Base-by-base conservation (phyloP, 2,888 invertebrate species). In the Opisthograptis luteolata region DNA sequence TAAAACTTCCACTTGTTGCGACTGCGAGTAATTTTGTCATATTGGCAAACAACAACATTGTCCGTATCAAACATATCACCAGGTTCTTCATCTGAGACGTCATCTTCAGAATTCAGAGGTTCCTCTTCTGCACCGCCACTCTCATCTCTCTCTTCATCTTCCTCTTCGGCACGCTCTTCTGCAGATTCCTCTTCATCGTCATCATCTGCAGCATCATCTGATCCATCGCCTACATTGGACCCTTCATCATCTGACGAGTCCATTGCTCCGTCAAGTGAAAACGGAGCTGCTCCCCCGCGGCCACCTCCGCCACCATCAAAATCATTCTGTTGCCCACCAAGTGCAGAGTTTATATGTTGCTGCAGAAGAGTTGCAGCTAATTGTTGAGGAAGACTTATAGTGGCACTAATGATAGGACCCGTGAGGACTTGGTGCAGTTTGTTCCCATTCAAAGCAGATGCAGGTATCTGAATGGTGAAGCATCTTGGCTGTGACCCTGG, bases 1-100 rank as follows among this genome's bases (percentile, higher is more conserved):
- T 98, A 97, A 85, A 99, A 99, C 92, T 99, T 99, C 99, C 99
- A 99, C 87, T 98, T 98, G 87, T 98, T 99, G 73, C 99, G 95
- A 82, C 97, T 98, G 81, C 99, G 94, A 60, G 98, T 98, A 55
- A 99, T 98, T 96, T 99, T 99, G 90, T 99, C 99, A 90, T 99
- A 99, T 87, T 99, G 99, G 84, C 99, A 99, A 51, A 99, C 99
- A 55, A 99, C 98, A 48, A 99, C 99, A 92, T 99, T 99, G 68
- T 99, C 99, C 28, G 99, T 98, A 72, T 99, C 99, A 91, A 99
- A 99, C 79, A 99, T 93, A 82, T 99, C 98, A 56, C 95, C 93
- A 0, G 97, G 95, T 76, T 98, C 97, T 73, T 98, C 99, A 79
- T 99, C 99, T 36, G 98, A 98, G 3, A 99, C 98, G 89, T 99